Percentiles rank a stretch among this genome's conserved stretches.
These are phyloP conservation scores for Venustaconcha ellipsiformis DNA, from an alignment of 1,140 invertebrate genomes.

Conservation along the genomic window DNA sequence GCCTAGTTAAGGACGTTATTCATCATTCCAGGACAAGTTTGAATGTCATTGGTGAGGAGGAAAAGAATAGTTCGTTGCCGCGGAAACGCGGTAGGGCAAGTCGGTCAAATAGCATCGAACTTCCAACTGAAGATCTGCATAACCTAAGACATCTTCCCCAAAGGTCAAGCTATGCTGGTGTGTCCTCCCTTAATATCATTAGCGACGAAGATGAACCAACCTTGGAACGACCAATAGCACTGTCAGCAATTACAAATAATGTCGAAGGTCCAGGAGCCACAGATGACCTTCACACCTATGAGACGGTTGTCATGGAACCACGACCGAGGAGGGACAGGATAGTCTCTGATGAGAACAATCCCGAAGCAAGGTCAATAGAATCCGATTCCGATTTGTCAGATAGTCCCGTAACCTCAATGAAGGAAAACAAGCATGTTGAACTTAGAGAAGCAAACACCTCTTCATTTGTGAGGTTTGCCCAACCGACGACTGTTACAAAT, in stretches of 20 bases:
- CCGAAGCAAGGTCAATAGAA: slow-evolving; percentile 26
- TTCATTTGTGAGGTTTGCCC: too few species aligned
- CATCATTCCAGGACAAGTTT: slow-evolving; percentile 46
- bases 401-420: too few species aligned
- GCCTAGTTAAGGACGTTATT: slow-evolving; percentile 41
- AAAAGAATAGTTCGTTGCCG: slow-evolving; percentile 38
- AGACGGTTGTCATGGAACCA: background rate
- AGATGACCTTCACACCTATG: background rate
- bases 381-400: slow-evolving; percentile 18
- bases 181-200: slow-evolving; percentile 43
- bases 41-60: slow-evolving; percentile 53
- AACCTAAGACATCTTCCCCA: slow-evolving; percentile 30
- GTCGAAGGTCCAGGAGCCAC: background rate
- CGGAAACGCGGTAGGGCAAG: slow-evolving; percentile 35
- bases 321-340: background rate
- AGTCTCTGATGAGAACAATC: background rate
- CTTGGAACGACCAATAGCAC: background rate
- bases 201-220: slow-evolving; percentile 29
- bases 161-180: slow-evolving; percentile 19
- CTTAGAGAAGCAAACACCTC: too few species aligned
- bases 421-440: too few species aligned
- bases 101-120: slow-evolving; percentile 31
- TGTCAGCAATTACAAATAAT: too few species aligned
- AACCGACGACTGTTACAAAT: too few species aligned
- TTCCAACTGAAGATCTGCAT: slow-evolving; percentile 30